Base-by-base conservation (phyloP, 2,113 vertebrate species). In the Callorhinus ursinus region DNA sequence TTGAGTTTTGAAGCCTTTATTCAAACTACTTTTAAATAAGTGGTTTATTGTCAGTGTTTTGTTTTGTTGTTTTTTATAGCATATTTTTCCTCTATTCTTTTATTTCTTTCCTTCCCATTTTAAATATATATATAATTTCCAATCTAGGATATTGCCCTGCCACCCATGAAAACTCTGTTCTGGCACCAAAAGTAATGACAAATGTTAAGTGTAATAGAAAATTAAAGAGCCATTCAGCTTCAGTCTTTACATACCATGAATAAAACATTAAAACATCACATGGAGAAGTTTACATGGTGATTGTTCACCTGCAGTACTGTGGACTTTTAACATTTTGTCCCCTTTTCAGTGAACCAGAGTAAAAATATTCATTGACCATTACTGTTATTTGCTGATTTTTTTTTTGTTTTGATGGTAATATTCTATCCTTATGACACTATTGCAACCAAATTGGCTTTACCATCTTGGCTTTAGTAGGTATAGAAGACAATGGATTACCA, bases 141-240 rank as follows among this genome's bases (percentile, higher is more conserved):
- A 88, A n/a, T 76, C 42, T 92, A 88, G 65, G 79, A 96, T 98
- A 98, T 97, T 98, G 94, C 97, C 97, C 97, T 98, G 95, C 97
- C 98, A 94, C 90, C 92, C 87, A 24, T 88, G 96, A 57, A 53
- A 11, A 96, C 97, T 97, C 87, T 97, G 82, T 95, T 96, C 94
- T 86, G 96, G 98, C 98, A 97, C 95, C 95, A 98, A 98, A 98
- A 98, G 96, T 91, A 92, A 97, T 86, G 65, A 92, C 79, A 22
- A 69, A 90, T 89, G 96, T 97, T 98, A 96, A 96, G 63, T 98
- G 85, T 97, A 65, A 7, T 49, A 0, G 87, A 79, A 98, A 98
- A 98, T 96, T 97, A 98, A 97, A 98, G 98, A 99, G 99, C 99
- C 99, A 98, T 99, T 98, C 98, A 98, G 98, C 98, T 98, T 99